Percentiles rank a stretch among this genome's conserved stretches.
These are phyloP conservation scores for Callochromis pleurospilus DNA, from an alignment of 2,113 vertebrate species.

Conservation along the genomic window DNA sequence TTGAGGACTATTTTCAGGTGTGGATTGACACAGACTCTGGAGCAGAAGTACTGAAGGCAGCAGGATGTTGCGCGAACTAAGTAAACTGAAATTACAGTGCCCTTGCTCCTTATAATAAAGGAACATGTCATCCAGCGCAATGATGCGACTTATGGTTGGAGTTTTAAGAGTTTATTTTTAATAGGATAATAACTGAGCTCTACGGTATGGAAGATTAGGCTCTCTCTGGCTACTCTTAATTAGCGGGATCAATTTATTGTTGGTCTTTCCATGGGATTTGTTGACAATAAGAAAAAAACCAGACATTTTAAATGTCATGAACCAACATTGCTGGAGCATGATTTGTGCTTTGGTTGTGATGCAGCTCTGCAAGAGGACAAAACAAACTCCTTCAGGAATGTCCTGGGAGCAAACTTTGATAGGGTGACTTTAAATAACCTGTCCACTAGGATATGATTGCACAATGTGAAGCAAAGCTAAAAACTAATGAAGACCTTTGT, in stretches of 20 bases:
- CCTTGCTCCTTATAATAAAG: neutral
- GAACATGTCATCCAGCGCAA: neutral
- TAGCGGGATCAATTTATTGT: neutral
- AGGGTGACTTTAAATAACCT: constrained; percentile 32
- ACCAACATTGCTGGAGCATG: neutral
- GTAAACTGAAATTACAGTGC: neutral
- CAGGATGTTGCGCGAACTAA: neutral
- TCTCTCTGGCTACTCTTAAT: neutral
- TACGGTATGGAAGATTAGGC: neutral
- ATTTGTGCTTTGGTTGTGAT: neutral
- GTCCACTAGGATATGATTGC: constrained; percentile 5
- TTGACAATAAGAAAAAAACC: neutral
- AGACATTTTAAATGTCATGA: constrained; percentile 1
- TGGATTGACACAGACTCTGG: neutral
- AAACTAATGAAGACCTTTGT: constrained; percentile 50
- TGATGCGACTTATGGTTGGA: neutral
- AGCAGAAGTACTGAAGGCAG: neutral
- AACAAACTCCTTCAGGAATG: neutral
- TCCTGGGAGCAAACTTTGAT: neutral
- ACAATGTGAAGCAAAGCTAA: neutral
- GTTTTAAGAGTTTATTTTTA: neutral
- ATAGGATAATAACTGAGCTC: neutral
- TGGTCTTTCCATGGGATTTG: neutral
- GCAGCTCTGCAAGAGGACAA: neutral
- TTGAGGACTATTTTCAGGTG: neutral